Conservation (phyloP, 2,888 invertebrate species). For the Andrena chrysosceles region DNA sequence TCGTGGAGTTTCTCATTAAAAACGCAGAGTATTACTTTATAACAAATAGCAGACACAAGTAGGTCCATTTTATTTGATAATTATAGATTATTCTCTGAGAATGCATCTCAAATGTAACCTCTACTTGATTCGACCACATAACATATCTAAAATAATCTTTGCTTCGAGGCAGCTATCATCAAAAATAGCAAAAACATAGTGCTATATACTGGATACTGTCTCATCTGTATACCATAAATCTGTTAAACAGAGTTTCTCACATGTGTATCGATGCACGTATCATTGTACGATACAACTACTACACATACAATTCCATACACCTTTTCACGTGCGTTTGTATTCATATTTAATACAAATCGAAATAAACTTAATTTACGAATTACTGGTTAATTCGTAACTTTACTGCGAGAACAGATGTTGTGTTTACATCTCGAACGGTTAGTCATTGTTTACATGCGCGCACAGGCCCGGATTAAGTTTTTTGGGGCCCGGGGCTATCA, state of each 20-base stretch:
- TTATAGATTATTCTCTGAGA: constrained; percentile 15
- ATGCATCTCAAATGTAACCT: constrained; percentile 30
- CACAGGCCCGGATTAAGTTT: too few species aligned
- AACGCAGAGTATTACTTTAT: constrained; percentile 29
- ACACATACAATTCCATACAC: background rate
- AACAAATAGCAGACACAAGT: constrained; percentile 33
- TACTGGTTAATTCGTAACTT: too few species aligned
- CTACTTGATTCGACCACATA: constrained; percentile 6
- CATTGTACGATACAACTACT: background rate
- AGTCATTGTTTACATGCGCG: background rate
- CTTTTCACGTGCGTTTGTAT: background rate
- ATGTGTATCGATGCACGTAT: background rate
- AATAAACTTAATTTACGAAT: too few species aligned
- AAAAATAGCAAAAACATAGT: background rate
- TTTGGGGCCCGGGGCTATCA: too few species aligned
- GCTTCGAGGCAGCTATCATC: background rate
- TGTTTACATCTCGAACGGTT: too few species aligned
- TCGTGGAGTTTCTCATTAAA: background rate
- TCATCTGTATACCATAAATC: background rate
- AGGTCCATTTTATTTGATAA: constrained; percentile 23
- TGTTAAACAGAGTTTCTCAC: background rate
- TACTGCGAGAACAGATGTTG: too few species aligned
- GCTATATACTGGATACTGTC: background rate
- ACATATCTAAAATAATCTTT: constrained; percentile 17
- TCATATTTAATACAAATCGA: too few species aligned